These are phyloP conservation scores for Litocranius walleri DNA, from an alignment of 2,113 vertebrate genomes.

Conservation along the genomic window DNA sequence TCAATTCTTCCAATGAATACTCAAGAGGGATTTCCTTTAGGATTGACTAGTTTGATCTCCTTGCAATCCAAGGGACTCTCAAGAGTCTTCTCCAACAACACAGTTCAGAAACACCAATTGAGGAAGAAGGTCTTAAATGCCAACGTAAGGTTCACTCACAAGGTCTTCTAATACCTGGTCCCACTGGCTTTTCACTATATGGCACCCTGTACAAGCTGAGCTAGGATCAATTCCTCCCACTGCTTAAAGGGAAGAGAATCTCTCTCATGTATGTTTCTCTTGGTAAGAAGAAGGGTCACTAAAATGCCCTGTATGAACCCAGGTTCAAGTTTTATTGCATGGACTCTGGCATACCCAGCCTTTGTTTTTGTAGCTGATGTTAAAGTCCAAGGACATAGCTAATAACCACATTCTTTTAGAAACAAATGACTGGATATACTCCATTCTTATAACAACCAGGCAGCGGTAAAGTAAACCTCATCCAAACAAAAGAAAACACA, in stretches of 20 bases:
- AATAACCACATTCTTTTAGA: constrained; percentile 26
- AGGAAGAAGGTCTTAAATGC: neutral
- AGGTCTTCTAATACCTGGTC: neutral
- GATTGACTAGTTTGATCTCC: neutral
- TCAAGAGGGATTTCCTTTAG: neutral
- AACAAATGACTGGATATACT: constrained; percentile 40
- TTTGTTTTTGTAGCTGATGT: neutral
- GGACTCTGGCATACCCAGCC: neutral
- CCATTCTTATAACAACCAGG: constrained; percentile 3
- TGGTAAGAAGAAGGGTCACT: neutral
- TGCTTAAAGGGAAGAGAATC: neutral
- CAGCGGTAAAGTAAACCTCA: constrained; percentile 42
- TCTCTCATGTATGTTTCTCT: neutral
- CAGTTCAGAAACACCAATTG: neutral
- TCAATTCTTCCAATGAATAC: neutral
- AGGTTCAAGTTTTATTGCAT: neutral
- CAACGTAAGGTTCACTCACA: neutral
- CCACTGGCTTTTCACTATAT: neutral
- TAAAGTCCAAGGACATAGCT: neutral
- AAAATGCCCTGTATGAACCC: neutral
- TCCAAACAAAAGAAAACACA: constrained; percentile 59
- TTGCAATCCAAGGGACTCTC: neutral
- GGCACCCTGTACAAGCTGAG: accelerated
- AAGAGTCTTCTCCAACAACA: neutral
- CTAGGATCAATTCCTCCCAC: neutral